A percentile compares a stretch with the other conserved stretches of the same genome.
These are phyloP conservation scores for Tapirus terrestris DNA, from an alignment of 2,113 vertebrate genomes.

Conservation along the genomic window DNA sequence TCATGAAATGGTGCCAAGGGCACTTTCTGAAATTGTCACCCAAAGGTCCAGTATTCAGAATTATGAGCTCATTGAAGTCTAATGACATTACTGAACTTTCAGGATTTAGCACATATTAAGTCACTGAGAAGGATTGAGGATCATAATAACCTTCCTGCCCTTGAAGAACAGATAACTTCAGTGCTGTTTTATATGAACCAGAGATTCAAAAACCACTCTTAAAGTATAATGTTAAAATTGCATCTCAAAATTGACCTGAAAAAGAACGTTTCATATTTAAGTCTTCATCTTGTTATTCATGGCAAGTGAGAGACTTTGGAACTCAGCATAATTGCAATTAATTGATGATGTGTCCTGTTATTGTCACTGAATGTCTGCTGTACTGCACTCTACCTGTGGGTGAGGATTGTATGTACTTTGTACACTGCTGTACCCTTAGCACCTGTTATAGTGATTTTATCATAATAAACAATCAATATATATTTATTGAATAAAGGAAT, in stretches of 20 bases:
- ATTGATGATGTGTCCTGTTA: neutral
- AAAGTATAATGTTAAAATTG: neutral
- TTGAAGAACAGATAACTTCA: neutral
- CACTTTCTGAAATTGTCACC: neutral
- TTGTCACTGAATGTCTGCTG: neutral
- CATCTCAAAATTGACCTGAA: neutral
- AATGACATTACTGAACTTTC: neutral
- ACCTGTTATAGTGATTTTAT: neutral
- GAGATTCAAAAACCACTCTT: neutral
- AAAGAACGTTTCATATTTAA: neutral
- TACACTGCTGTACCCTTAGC: fast-evolving
- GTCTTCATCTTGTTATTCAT: neutral
- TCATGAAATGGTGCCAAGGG: neutral
- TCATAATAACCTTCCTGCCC: neutral
- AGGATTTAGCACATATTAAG: neutral
- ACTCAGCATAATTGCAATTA: neutral
- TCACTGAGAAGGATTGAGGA: neutral
- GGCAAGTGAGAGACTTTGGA: neutral
- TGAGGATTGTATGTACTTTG: neutral
- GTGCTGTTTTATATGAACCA: neutral
- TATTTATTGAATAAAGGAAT: neutral
- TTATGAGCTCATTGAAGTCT: neutral
- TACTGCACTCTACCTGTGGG: neutral
- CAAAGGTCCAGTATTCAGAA: neutral
- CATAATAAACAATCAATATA: neutral